Conservation (phyloP, 2,797 vertebrate species). For the Myoxocephalus aenaeus region DNA sequence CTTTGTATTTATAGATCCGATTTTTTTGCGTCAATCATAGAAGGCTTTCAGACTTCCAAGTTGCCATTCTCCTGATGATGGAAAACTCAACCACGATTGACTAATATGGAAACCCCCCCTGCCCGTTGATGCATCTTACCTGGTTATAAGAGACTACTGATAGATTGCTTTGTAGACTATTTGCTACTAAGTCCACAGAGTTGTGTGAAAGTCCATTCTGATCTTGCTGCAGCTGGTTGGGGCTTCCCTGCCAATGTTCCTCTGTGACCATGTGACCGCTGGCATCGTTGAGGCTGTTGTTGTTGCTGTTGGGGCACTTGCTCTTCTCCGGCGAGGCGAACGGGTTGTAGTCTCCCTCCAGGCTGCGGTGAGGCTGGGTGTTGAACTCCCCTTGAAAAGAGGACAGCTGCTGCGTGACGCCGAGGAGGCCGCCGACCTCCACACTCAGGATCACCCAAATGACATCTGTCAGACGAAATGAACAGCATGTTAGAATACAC, state of each 20-base stretch:
- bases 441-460: slow-evolving; percentile 99
- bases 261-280: slow-evolving; percentile 87
- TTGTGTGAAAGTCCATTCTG: slow-evolving; percentile 99
- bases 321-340: slow-evolving; percentile 99
- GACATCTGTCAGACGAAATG: slow-evolving; percentile 85
- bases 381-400: slow-evolving; percentile 99
- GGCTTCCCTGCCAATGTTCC: slow-evolving; percentile 92
- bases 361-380: slow-evolving; percentile 96
- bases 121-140: slow-evolving; percentile 82
- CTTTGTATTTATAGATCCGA: not conserved
- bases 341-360: slow-evolving; percentile 98
- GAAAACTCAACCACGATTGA: not conserved
- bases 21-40: no score
- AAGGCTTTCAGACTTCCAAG: not conserved
- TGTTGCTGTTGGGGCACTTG: slow-evolving; percentile 93
- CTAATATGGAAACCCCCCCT: not conserved
- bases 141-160: slow-evolving; percentile 99
- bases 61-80: not conserved
- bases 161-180: slow-evolving; percentile 98
- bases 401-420: slow-evolving; percentile 99
- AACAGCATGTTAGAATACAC: not conserved
- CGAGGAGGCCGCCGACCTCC: slow-evolving; percentile 97
- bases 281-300: slow-evolving; percentile 85
- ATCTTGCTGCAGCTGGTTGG: slow-evolving; percentile 95
- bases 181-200: slow-evolving; percentile 99